Conservation (phyloP, 2,797 vertebrate genomes). For the Ctenochaetus hawaiiensis region DNA sequence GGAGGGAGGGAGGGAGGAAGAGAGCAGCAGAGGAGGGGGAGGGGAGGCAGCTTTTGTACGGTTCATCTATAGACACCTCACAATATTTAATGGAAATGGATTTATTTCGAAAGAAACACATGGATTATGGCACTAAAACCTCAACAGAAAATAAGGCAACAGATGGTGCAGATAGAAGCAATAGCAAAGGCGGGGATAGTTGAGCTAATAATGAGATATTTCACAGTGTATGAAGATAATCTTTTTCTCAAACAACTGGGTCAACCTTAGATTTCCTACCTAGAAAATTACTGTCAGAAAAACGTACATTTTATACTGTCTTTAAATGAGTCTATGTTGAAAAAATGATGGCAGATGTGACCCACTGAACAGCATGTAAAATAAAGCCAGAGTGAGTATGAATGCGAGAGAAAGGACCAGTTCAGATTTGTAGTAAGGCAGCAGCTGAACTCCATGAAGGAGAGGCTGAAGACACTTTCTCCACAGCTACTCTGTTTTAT, state of each 20-base stretch:
- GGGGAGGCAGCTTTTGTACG: constrained; percentile 59
- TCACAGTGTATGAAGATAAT: constrained; percentile 52
- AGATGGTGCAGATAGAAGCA: constrained; percentile 57
- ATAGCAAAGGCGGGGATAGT: constrained; percentile 28
- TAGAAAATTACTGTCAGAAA: constrained; percentile 19
- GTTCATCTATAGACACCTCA: constrained; percentile 53
- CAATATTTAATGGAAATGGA: constrained; percentile 66
- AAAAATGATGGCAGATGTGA: constrained; percentile 28
- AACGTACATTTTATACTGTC: background rate
- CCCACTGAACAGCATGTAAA: constrained; percentile 17
- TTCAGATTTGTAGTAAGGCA: constrained; percentile 26
- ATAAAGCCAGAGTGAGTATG: constrained; percentile 12
- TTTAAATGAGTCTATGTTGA: constrained; percentile 19
- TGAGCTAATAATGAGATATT: constrained; percentile 71
- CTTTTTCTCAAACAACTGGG: constrained; percentile 63
- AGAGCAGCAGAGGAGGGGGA: constrained; percentile 60
- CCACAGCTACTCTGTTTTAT: background rate
- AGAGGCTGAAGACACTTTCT: constrained; percentile 16
- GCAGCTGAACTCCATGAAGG: background rate
- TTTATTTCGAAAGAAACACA: constrained; percentile 52
- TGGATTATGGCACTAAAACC: constrained; percentile 46
- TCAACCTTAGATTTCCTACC: constrained; percentile 53
- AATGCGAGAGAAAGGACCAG: constrained; percentile 13
- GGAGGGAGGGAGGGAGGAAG: constrained; percentile 27
- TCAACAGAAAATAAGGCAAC: constrained; percentile 37